Conservation (phyloP, 2,888 invertebrate genomes). For the Platycnemis pennipes region DNA sequence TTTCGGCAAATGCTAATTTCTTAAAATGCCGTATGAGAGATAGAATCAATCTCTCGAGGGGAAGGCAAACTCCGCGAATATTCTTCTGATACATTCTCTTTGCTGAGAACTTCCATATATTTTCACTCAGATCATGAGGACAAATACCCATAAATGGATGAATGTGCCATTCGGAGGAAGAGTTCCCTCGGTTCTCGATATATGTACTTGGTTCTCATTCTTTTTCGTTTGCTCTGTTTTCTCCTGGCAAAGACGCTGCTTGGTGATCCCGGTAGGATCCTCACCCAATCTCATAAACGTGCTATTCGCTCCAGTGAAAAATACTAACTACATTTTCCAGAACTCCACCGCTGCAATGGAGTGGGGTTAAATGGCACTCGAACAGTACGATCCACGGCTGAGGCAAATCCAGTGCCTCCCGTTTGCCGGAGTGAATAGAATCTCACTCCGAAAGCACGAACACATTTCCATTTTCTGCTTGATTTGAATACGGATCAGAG, state of each 20-base stretch:
- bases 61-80: neutral
- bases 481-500: neutral
- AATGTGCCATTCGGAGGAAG: neutral
- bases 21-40: neutral
- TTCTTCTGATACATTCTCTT: neutral
- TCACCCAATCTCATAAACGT: neutral
- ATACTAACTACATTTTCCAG: conserved; percentile 2
- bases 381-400: neutral
- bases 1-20: neutral
- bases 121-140: neutral
- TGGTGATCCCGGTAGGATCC: neutral
- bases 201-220: neutral
- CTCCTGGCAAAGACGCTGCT: neutral
- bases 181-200: neutral
- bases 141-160: neutral
- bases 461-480: conserved; percentile 1
- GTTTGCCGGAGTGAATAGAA: neutral
- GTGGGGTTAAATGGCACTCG: conserved; percentile 11
- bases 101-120: neutral
- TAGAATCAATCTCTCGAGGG: neutral
- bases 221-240: neutral
- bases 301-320: neutral
- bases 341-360: neutral
- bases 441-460: neutral
- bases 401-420: neutral